phyloP scores from a whole-genome alignment of 2,113 vertebrate species.

The Gymnarchus niloticus region DNA sequence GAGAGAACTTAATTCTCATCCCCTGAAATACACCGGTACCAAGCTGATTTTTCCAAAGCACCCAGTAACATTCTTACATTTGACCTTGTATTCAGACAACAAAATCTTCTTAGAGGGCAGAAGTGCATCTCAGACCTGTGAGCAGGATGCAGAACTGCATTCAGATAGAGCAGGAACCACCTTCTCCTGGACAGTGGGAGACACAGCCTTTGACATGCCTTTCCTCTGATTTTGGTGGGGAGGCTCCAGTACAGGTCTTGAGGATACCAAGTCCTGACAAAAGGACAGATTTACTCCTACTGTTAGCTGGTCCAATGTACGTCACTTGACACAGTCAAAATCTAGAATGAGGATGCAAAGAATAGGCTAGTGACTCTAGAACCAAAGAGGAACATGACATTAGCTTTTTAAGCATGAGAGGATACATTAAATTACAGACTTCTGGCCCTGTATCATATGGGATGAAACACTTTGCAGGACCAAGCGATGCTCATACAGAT shows the following conservation, averaged over 20 bases:
- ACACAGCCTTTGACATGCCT: neutral
- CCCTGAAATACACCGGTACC: neutral
- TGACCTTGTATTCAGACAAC: neutral
- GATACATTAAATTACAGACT: neutral
- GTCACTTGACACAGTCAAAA: neutral
- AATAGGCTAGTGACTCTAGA: neutral
- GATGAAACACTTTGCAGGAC: neutral
- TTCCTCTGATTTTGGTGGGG: neutral
- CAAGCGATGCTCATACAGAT: conserved; percentile 2
- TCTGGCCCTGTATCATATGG: neutral
- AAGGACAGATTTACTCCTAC: neutral
- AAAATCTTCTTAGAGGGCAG: neutral
- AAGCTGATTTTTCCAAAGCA: neutral
- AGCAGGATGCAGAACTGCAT: neutral
- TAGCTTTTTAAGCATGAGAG: neutral
- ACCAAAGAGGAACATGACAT: neutral
- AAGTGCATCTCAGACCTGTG: neutral
- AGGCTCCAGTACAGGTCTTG: neutral
- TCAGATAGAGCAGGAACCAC: neutral
- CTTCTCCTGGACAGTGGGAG: neutral
- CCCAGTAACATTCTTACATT: neutral
- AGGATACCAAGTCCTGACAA: neutral
- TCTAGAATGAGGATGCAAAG: neutral
- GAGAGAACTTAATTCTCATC: neutral
- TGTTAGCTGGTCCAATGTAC: neutral